Base-by-base conservation (phyloP, 1,140 invertebrate species). In the Onthophagus taurus region DNA sequence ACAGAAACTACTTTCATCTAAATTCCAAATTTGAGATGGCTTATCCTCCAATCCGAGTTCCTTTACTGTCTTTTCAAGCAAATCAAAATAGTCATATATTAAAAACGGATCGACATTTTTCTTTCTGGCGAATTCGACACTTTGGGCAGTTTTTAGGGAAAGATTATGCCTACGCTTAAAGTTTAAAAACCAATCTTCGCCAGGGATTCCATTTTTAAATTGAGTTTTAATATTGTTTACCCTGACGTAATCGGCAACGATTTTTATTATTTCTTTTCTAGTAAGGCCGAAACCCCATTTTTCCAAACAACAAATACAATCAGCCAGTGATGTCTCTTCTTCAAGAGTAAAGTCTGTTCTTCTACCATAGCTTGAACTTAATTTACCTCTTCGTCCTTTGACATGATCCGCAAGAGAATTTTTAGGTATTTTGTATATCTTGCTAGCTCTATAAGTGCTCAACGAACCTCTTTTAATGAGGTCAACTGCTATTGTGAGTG, bases 401-500 rank as follows among this genome's bases (percentile, higher is more conserved):
- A 21, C 1, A 17, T 39, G 37, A 24, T 23, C 18, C 21, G 19
- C 21, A 12, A 39, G 23, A 23, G 37, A 23, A 11, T 6, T 39
- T 39, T 39, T 21, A 1, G 24, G 20, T 24, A 39, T 39, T 4
- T 24, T 39, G 2, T 39, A 39, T 17, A 14, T 42, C 18, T 33
- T 42, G 29, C 26, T 42, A 18, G 26, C 41, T 42, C 17, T 30
- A 11, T 30, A 30, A 42, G n/a, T n/a, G 9, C 26, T 42, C 18
- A 18, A 17, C 18, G 11, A 18, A 14, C 41, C 41, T 14, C 11
- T 19, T 31, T 42, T 42, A 9, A 42, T 18, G n/a, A 17, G 11
- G 5, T 42, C 30, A 14, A 42, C 12, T 18, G 41, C 41, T 31
- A 16, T 33, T 31, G 11, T 30, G 42, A 87, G 66, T 48, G 85